Percentiles rank a stretch among this genome's conserved stretches.
phyloP scores from a whole-genome alignment of 2,888 invertebrate species.

The Rhagonycha lutea region DNA sequence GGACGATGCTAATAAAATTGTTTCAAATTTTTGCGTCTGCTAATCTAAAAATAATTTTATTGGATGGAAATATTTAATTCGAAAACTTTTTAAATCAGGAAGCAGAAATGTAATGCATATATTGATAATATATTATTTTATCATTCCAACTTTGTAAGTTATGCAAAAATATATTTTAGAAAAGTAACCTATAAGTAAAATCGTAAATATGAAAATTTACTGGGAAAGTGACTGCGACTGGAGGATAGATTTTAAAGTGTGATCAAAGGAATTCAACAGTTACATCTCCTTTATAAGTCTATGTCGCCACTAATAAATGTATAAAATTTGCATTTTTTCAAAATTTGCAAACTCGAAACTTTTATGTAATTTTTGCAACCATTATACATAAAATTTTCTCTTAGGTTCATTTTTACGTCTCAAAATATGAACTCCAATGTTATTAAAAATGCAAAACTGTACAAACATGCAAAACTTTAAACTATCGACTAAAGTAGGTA shows the following conservation, averaged over 20 bases:
- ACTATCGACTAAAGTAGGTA: background rate
- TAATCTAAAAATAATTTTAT: too few species aligned
- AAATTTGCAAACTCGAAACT: background rate
- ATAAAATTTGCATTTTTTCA: background rate
- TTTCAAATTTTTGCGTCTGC: too few species aligned
- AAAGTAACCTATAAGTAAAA: background rate
- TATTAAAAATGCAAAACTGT: background rate
- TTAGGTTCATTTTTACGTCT: background rate
- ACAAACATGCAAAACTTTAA: background rate
- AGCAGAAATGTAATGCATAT: too few species aligned
- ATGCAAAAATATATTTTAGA: background rate
- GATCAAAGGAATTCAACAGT: background rate
- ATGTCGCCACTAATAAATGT: background rate
- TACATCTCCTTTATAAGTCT: background rate
- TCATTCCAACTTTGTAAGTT: background rate
- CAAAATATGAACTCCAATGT: background rate
- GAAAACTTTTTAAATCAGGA: too few species aligned
- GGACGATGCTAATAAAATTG: background rate
- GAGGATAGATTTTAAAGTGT: background rate
- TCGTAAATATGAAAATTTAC: background rate
- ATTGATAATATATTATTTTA: background rate
- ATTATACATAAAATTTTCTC: background rate
- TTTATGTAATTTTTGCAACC: background rate
- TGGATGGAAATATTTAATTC: too few species aligned
- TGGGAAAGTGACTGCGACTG: background rate